Percentiles rank a stretch among this genome's conserved stretches.
phyloP scores from a whole-genome alignment of 2,113 vertebrate genomes.

The Forbesichthys papilliferus region DNA sequence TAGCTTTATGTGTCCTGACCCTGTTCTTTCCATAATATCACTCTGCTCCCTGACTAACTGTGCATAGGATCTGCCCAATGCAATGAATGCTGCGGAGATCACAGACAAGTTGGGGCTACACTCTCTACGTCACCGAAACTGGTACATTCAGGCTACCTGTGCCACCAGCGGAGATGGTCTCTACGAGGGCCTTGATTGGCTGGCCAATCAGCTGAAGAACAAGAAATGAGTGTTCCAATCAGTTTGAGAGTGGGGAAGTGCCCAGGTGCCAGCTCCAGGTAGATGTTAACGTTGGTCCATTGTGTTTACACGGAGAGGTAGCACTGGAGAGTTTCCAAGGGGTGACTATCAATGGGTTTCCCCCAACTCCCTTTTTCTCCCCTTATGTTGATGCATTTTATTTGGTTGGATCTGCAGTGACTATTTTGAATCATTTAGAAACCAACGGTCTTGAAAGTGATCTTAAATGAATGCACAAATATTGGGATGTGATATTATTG shows the following conservation, averaged over 20 bases:
- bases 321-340: constrained; percentile 48
- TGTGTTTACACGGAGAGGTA: constrained; percentile 65
- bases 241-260: constrained; percentile 46
- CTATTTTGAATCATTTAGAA: constrained; percentile 44
- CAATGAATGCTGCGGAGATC: constrained; percentile 96
- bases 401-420: constrained; percentile 56
- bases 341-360: constrained; percentile 48
- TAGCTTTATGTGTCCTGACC: no score
- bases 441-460: constrained; percentile 31
- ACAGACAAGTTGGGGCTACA: constrained; percentile 96
- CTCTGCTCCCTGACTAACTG: neutral
- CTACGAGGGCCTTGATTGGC: constrained; percentile 96
- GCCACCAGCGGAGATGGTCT: constrained; percentile 95
- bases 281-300: constrained; percentile 55
- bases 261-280: constrained; percentile 65
- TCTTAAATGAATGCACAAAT: constrained; percentile 41
- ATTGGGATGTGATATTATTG: constrained; percentile 39
- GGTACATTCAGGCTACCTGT: constrained; percentile 98
- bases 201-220: constrained; percentile 98
- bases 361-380: constrained; percentile 38
- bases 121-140: constrained; percentile 93
- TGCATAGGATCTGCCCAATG: constrained; percentile 90
- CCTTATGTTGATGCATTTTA: constrained; percentile 29
- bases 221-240: constrained; percentile 84
- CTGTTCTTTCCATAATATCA: neutral